Evolutionary conservation across 2,113 vertebrate species (phyloP).

Genomic region (Glaucomys volans): DNA sequence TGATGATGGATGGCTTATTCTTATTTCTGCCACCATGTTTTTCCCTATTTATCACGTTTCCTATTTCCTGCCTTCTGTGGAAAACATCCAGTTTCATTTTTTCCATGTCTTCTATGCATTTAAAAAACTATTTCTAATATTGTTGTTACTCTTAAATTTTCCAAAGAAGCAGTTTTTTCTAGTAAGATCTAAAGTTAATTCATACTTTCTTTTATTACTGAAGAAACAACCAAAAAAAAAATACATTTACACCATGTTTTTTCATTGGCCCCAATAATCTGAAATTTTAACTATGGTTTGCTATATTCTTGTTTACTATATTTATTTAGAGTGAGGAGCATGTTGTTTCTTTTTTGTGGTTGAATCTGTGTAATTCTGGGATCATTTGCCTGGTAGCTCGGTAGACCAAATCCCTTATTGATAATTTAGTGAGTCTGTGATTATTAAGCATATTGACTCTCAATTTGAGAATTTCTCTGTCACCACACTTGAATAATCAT

Average conservation of each 20-base stretch:
- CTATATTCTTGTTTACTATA: background rate
- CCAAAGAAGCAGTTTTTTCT: background rate
- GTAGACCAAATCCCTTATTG: background rate
- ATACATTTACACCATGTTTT: background rate
- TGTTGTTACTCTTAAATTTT: background rate
- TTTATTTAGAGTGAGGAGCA: background rate
- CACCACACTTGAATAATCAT: background rate
- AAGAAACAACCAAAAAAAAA: background rate
- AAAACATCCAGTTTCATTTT: background rate
- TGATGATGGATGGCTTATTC: background rate
- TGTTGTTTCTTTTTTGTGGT: background rate
- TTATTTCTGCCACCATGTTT: background rate
- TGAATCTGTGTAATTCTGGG: background rate
- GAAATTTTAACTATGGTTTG: constrained; percentile 1
- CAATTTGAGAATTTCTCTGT: background rate
- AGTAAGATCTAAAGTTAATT: background rate
- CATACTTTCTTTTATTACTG: background rate
- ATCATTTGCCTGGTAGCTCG: background rate
- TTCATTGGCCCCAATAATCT: background rate
- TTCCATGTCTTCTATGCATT: background rate
- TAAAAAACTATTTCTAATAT: constrained; percentile 6
- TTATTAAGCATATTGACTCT: background rate
- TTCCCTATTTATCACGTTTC: background rate
- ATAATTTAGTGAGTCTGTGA: background rate
- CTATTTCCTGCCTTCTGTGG: background rate